Base-by-base conservation (phyloP, 2,797 vertebrate genomes). In the Melanotaenia trifasciata region DNA sequence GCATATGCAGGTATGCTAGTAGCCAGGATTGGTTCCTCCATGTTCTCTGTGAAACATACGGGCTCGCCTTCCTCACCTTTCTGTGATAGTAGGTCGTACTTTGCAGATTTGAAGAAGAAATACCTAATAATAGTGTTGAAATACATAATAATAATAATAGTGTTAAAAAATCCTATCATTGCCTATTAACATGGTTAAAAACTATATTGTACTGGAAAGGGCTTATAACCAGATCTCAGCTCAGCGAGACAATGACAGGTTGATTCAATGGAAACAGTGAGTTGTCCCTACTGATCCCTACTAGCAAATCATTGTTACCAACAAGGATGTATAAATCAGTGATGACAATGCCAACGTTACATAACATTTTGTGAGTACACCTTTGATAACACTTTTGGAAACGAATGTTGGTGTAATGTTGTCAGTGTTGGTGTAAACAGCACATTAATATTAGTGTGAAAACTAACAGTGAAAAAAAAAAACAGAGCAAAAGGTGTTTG, bases 401-500 rank as follows among this genome's bases (percentile, higher is more conserved):
- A 74, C 64, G 8, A 65, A 22, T 22, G 8, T 16, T 40, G 4
- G 12, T 40, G 38, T 40, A 40, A 40, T 40, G 38, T 40, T 40
- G 24, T 35, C 60, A 72, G 56, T 35, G 26, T 3, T 40, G 24
- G 33, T 58, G 11, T 11, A 58, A 60, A 62, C 22, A 43, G 4
- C 58, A 33, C 9, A 60, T 54, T 26, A 1, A 9, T 57, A 38
- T 22, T 20, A 32, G 58, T 47, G 26, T 26, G 54, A 51, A 63
- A 63, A 26, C 53, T 30, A 30, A 64, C 3, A 43, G 18, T 33
- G 26, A 36, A 45, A 43, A 28, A 54, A 35, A 30, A 7, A 5
- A 28, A 50, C 22, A 56, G 45, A 35, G 58, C 20, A 70, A 81
- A 79, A 69, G 50, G 35, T 81, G 59, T 64, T 78, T 70, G 51